Evolutionary conservation across 2,113 vertebrate species (phyloP), one percentile per base, ranked within the genome.

Genomic region (Apodemus sylvaticus): DNA sequence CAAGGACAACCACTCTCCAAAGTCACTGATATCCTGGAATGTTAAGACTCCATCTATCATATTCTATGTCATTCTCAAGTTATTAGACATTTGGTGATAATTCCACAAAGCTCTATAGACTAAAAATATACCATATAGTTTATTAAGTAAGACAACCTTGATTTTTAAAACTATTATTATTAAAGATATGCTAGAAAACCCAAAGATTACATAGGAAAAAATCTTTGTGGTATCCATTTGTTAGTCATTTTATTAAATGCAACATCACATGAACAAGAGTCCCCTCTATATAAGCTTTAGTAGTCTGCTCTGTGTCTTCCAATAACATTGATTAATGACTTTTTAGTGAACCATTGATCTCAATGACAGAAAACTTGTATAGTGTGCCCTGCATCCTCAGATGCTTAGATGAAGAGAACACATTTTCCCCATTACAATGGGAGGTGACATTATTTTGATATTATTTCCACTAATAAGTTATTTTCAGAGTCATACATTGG

Each of bases 281-380:
- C 76, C 17, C 83, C 66, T 53, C 17, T 90, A 83, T 82, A 53
- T 76, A 97, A 86, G 26, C 12, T 29, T 93, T 81, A 71, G 0
- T 7, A 86, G 42, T 86, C 20, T 73, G 85, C 26, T 92, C 45
- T 89, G 62, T 95, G 74, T 95, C 29, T 88, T 34, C 36, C 53
- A 86, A 26, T 94, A 55, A 58, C 60, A 68, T 10, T 89, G 97
- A 89, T 42, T 88, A 92, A 88, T 93, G 62, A 88, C 29, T 88
- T 91, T 95, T 78, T 64, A 92, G 42, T 51, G 24, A 39, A 36
- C 34, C 51, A 58, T 13, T 79, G 51, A 39, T 22, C 77, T 92
- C 53, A 92, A 26, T 79, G 17, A 34, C 29, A 85, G 12, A 45
- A 48, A 81, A 51, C 70, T 96, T 94, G 79, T 73, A 82, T 86